Conservation (phyloP, 1,140 invertebrate genomes). For the Zaprionus tsacasi region DNA sequence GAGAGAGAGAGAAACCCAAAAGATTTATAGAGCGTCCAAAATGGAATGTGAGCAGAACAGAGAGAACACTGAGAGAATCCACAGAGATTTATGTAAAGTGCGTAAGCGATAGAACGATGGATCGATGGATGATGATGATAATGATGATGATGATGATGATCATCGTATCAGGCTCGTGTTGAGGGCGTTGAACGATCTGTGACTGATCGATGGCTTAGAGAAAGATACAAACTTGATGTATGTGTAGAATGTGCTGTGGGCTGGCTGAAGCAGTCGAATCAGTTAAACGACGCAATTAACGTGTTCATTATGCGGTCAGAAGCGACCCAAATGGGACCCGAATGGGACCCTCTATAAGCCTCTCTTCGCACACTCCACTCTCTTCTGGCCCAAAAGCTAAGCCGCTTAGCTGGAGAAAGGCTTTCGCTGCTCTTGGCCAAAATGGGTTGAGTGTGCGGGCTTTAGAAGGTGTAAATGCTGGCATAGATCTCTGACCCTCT, state of each 20-base stretch:
- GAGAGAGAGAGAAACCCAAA: slow-evolving; percentile 11
- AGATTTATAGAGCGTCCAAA: slow-evolving; percentile 40
- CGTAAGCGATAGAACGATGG: slow-evolving; percentile 8
- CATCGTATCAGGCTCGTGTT: slow-evolving; percentile 25
- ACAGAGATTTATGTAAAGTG: slow-evolving; percentile 74
- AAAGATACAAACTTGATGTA: neutral
- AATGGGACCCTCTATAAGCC: no score
- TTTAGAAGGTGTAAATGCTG: slow-evolving; percentile 56
- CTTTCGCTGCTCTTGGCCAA: slow-evolving; percentile 34
- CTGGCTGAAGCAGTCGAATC: slow-evolving; percentile 21
- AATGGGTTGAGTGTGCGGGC: slow-evolving; percentile 40
- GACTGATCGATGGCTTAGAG: slow-evolving; percentile 13
- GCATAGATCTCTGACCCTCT: slow-evolving; percentile 33
- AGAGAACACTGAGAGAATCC: slow-evolving; percentile 27
- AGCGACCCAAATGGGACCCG: no score
- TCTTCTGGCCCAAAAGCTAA: slow-evolving; percentile 14
- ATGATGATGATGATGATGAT: slow-evolving; percentile 30
- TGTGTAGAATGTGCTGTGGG: neutral
- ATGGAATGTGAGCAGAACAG: slow-evolving; percentile 39
- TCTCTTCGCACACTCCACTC: no score
- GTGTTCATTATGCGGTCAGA: slow-evolving; percentile 46
- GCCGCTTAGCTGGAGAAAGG: slow-evolving; percentile 62
- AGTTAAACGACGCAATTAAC: slow-evolving; percentile 65
- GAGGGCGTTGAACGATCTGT: slow-evolving; percentile 51
- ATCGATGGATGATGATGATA: slow-evolving; percentile 27